Evolutionary conservation across 2,113 vertebrate genomes (phyloP).

Genomic region (Lates calcarifer): DNA sequence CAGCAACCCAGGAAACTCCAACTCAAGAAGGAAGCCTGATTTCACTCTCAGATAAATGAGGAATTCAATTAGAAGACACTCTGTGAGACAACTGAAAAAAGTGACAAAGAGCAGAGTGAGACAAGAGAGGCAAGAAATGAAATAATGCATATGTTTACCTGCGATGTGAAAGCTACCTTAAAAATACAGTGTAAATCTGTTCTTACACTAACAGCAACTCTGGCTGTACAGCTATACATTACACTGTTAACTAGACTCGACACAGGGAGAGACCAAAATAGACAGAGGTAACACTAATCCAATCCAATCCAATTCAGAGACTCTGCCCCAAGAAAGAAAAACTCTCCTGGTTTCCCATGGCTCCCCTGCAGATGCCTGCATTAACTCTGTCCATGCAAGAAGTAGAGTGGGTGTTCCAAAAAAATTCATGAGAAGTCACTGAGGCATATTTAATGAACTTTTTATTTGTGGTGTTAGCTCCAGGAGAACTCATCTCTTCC

Average conservation of each 20-base stretch:
- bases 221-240: not conserved
- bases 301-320: slow-evolving; percentile 31
- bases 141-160: slow-evolving; percentile 6
- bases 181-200: not conserved
- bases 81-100: slow-evolving; percentile 28
- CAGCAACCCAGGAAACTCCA: slow-evolving; percentile 62
- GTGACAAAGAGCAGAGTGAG: slow-evolving; percentile 35
- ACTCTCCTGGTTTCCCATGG: slow-evolving; percentile 46
- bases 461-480: slow-evolving; percentile 55
- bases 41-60: slow-evolving; percentile 68
- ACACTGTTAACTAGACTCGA: slow-evolving; percentile 4
- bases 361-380: slow-evolving; percentile 18
- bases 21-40: slow-evolving; percentile 65
- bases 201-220: not conserved
- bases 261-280: slow-evolving; percentile 21
- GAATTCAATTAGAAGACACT: slow-evolving; percentile 72
- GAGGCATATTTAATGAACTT: slow-evolving; percentile 50
- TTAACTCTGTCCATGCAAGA: slow-evolving; percentile 19
- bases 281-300: slow-evolving; percentile 22
- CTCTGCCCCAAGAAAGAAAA: slow-evolving; percentile 14
- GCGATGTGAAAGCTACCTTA: slow-evolving; percentile 6
- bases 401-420: slow-evolving; percentile 34
- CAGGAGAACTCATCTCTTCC: slow-evolving; percentile 38
- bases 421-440: slow-evolving; percentile 48
- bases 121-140: not conserved